A percentile compares a stretch with the other conserved stretches of the same genome.
Evolutionary conservation across 2,113 vertebrate genomes (phyloP).

Genomic region (Oenanthe oenanthe): DNA sequence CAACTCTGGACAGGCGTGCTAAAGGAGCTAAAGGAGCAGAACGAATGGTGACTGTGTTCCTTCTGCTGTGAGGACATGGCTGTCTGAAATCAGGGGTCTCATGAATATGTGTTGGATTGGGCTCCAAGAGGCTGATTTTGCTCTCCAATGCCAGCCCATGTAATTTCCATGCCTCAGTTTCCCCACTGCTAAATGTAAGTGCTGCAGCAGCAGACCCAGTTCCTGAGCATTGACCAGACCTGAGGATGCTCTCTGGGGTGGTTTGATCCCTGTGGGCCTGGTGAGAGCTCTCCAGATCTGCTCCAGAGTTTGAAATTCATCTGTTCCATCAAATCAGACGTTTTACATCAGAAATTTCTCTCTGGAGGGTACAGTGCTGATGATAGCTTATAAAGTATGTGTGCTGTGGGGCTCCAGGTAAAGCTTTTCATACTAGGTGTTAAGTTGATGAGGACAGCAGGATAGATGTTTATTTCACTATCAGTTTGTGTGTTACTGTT

Average conservation of each 20-base stretch:
- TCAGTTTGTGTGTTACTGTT: neutral
- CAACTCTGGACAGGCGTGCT: neutral
- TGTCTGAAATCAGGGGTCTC: neutral
- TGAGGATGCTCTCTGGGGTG: neutral
- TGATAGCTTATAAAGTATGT: neutral
- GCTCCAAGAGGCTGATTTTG: neutral
- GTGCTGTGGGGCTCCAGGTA: neutral
- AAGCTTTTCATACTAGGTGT: neutral
- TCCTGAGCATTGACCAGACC: neutral
- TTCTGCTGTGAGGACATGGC: neutral
- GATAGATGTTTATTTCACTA: neutral
- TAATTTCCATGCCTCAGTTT: neutral
- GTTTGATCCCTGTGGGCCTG: neutral
- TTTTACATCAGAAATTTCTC: neutral
- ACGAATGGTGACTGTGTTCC: neutral
- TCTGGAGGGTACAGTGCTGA: neutral
- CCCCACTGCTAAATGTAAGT: fast-evolving
- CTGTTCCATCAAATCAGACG: neutral
- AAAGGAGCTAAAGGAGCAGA: neutral
- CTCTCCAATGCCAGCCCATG: neutral
- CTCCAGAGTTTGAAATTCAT: neutral
- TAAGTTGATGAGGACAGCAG: constrained; percentile 10
- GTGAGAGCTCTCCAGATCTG: neutral
- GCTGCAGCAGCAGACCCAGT: neutral
- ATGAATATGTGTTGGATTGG: neutral